Percentiles rank a stretch among this genome's conserved stretches.
These are phyloP conservation scores for Trichonephila inaurata DNA, from an alignment of 1,140 invertebrate species.

Conservation along the genomic window DNA sequence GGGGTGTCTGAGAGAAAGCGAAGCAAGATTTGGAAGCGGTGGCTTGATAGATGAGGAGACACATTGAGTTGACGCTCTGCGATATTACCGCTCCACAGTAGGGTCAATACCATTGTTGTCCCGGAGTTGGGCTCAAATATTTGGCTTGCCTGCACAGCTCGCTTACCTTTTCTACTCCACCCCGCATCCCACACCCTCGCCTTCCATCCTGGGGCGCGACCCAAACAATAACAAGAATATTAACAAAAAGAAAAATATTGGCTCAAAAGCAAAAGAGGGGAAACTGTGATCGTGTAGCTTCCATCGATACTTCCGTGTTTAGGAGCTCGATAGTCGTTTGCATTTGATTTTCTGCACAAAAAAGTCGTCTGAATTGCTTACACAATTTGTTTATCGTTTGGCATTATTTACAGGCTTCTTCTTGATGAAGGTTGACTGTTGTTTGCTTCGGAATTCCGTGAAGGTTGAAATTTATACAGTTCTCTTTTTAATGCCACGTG, in stretches of 20 bases:
- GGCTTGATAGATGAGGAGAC: slow-evolving; percentile 73
- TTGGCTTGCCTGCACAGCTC: slow-evolving; percentile 53
- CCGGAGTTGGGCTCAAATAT: slow-evolving; percentile 62
- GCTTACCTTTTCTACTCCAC: slow-evolving; percentile 23
- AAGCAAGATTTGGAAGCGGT: slow-evolving; percentile 53
- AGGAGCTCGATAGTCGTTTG: slow-evolving; percentile 36
- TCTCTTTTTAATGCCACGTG: background rate
- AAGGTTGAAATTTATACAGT: slow-evolving; percentile 4
- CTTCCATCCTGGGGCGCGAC: slow-evolving; percentile 4
- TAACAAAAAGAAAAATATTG: slow-evolving; percentile 48
- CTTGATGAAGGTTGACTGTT: slow-evolving; percentile 17
- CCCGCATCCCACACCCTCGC: too few species aligned
- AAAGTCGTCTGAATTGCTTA: slow-evolving; percentile 27
- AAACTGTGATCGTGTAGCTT: slow-evolving; percentile 23
- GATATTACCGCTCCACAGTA: slow-evolving; percentile 60
- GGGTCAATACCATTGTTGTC: slow-evolving; percentile 73
- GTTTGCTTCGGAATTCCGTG: background rate
- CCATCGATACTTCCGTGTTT: slow-evolving; percentile 28
- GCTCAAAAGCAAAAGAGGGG: background rate
- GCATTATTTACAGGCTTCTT: background rate
- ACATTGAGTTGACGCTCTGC: slow-evolving; percentile 71
- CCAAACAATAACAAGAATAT: slow-evolving; percentile 52
- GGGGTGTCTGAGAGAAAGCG: slow-evolving; percentile 8
- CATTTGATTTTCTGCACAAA: slow-evolving; percentile 14
- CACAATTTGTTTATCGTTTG: slow-evolving; percentile 47